phyloP scores from a whole-genome alignment of 2,113 vertebrate genomes.

The Corydoras maculifer region DNA sequence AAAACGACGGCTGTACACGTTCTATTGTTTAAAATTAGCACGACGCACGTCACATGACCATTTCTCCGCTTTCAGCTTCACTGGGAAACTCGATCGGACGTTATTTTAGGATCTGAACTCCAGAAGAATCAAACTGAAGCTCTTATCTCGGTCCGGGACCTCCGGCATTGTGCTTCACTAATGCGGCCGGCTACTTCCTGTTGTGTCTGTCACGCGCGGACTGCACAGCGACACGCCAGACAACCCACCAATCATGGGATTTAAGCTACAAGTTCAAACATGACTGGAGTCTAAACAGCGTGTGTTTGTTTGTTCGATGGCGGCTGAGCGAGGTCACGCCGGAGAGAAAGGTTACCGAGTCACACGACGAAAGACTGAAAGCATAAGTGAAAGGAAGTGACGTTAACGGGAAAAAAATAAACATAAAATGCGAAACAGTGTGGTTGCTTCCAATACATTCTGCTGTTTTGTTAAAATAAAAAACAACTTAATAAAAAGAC shows the following conservation, averaged over 20 bases:
- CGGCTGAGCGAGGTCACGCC: neutral
- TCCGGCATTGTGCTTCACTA: constrained; percentile 32
- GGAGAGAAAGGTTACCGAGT: no score
- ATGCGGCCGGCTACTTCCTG: constrained; percentile 31
- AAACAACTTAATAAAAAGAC: no score
- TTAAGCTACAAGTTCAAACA: constrained; percentile 10
- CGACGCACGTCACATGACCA: no score
- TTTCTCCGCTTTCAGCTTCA: no score
- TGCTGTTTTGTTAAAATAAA: no score
- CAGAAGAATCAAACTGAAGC: constrained; percentile 24
- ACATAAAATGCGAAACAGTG: no score
- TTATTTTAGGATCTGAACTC: constrained; percentile 21
- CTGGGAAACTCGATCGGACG: neutral
- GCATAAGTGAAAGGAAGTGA: no score
- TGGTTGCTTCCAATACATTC: no score
- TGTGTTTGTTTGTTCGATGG: neutral
- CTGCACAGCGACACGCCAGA: neutral
- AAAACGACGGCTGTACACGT: no score
- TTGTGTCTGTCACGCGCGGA: constrained; percentile 16
- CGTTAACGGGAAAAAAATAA: no score
- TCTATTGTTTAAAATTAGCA: no score
- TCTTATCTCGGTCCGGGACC: constrained; percentile 34
- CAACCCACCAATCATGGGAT: constrained; percentile 20
- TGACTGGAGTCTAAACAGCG: constrained; percentile 25
- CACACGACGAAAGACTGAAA: no score